phyloP scores from a whole-genome alignment of 2,113 vertebrate species.

The Micronycteris hirsuta region DNA sequence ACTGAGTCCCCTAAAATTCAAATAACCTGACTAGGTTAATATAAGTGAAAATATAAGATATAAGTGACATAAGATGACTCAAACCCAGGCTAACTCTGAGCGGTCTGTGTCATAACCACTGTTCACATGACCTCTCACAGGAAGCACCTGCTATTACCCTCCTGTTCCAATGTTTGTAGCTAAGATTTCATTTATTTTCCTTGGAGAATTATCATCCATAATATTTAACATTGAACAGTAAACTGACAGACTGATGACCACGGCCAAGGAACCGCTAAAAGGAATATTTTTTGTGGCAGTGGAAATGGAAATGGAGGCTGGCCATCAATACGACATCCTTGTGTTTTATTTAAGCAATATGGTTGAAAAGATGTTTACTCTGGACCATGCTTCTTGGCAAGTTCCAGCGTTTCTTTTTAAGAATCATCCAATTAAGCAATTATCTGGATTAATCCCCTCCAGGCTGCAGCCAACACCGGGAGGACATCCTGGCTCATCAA shows the following conservation, averaged over 20 bases:
- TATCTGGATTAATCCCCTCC: conserved; percentile 55
- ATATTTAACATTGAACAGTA: background rate
- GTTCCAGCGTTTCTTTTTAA: conserved; percentile 10
- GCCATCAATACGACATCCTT: background rate
- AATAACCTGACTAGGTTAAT: background rate
- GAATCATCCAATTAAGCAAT: conserved; percentile 48
- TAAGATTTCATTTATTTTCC: background rate
- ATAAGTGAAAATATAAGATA: too few relatives aligned
- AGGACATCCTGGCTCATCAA: conserved; percentile 32
- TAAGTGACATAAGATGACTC: background rate
- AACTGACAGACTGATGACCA: background rate
- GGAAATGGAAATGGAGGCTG: background rate
- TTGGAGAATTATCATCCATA: background rate
- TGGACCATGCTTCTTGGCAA: background rate
- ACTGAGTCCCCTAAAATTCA: background rate
- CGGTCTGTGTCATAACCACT: background rate
- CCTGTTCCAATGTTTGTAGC: background rate
- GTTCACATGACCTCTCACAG: background rate
- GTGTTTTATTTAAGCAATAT: conserved; percentile 29
- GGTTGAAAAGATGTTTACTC: conserved; percentile 46
- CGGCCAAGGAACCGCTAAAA: background rate
- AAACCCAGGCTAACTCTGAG: background rate
- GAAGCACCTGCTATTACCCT: background rate
- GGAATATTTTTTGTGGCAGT: background rate
- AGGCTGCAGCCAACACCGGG: conserved; percentile 9